Conservation (phyloP, 2,113 vertebrate genomes). For the Sakesphorus luctuosus region DNA sequence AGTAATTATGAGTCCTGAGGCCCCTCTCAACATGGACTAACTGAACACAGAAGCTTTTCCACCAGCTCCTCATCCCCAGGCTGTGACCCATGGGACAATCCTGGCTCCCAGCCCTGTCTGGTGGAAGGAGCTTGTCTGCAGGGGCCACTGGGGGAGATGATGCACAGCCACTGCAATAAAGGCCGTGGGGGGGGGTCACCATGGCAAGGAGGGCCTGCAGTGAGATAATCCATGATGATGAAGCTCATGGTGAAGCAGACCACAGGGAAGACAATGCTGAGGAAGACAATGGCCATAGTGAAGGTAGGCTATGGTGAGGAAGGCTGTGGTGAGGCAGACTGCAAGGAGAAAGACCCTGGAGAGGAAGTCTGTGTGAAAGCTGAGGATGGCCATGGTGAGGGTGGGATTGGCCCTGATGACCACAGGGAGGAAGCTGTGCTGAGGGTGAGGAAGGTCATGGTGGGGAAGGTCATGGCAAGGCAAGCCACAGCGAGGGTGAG, state of each 20-base stretch:
- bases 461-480: neutral
- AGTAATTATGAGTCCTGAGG: no score
- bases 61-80: neutral
- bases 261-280: neutral
- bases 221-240: no score
- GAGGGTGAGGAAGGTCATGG: neutral
- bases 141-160: neutral
- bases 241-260: accelerated
- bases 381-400: neutral
- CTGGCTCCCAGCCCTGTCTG: accelerated
- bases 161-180: accelerated
- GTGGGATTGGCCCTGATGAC: neutral
- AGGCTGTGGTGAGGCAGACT: accelerated
- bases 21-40: neutral
- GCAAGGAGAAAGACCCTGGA: accelerated
- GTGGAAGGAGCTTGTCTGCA: neutral
- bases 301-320: neutral
- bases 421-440: accelerated
- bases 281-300: neutral
- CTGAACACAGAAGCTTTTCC: neutral
- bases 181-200: no score
- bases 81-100: accelerated
- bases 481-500: neutral
- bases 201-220: no score
- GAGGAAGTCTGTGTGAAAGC: neutral